Evolutionary conservation across 2,113 vertebrate species (phyloP).

Genomic region (Hydrochoerus hydrochaeris): DNA sequence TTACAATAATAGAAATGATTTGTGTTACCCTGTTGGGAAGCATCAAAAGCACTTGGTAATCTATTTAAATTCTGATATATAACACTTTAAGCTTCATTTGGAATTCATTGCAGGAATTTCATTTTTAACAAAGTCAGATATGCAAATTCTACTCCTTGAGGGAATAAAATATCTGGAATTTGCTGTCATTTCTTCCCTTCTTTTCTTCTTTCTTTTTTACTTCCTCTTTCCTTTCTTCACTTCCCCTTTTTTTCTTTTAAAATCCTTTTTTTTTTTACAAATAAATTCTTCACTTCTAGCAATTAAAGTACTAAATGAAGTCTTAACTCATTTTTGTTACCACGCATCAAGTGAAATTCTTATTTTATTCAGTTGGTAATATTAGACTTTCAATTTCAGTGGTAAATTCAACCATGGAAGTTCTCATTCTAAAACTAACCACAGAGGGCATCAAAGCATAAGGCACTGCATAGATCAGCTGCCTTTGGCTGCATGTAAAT

Average conservation of each 20-base stretch:
- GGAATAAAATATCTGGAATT: not conserved
- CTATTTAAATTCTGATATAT: not conserved
- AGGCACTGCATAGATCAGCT: not conserved
- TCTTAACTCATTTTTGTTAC: constrained; percentile 64
- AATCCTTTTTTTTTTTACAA: not conserved
- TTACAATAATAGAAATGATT: constrained; percentile 5
- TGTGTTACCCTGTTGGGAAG: not conserved
- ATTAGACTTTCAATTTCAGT: constrained; percentile 60
- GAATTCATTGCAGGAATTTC: not conserved
- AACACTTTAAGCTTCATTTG: not conserved
- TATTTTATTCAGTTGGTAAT: not conserved
- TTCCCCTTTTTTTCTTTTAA: not conserved
- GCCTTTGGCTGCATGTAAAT: not conserved
- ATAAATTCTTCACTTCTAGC: constrained; percentile 3
- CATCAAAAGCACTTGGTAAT: not conserved
- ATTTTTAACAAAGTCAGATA: constrained; percentile 9
- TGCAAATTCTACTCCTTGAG: constrained; percentile 11
- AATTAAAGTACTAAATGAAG: constrained; percentile 43
- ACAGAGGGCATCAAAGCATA: not conserved
- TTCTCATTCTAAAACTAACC: constrained; percentile 40
- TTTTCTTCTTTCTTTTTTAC: not conserved
- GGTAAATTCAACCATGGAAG: constrained; percentile 16
- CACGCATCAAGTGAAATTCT: constrained; percentile 51
- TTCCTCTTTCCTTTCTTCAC: not conserved
- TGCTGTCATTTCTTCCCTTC: not conserved